Base-by-base conservation (phyloP, 2,113 vertebrate genomes). In the Suricata suricatta region DNA sequence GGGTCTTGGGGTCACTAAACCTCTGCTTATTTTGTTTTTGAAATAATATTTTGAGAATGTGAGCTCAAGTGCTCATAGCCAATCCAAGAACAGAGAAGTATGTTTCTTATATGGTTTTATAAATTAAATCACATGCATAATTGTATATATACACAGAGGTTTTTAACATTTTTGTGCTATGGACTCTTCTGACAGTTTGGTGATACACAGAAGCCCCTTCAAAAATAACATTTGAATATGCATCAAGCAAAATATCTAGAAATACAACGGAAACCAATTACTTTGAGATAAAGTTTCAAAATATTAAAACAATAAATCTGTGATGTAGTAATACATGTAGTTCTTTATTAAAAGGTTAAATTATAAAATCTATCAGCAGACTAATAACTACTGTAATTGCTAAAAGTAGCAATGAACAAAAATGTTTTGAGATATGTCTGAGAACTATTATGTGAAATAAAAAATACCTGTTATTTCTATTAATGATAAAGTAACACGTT, bases 361-460 rank as follows among this genome's bases (percentile, higher is more conserved):
- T 90, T 82, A 66, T 69, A 89, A 93, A 47, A 77, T 80, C 13
- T 91, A 81, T 12, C 54, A 95, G 54, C 38, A 95, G 52, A 41
- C 12, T 88, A 87, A 29, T 86, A 94, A 86, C 0, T 52, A 60
- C 13, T 85, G 1, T 31, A 84, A 63, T 90, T 96, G 41, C 41
- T 88, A 74, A 68, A 97, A 96, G 19, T n/a, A 94, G 41, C 41
- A 92, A 96, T 92, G 72, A 95, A 4, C 12, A 97, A 90, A 71
- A 84, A 41, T 35, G 85, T 89, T 97, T 88, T 93, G 74, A 92
- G 21, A 52, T 95, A 86, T 64, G 44, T 79, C 50, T 89, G 52
- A 89, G 35, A 87, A 89, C 16, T 82, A 13, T 82, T 87, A 64
- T n/a, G 1, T 44, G 41, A 95, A 57, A 86, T 41, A 44, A 92